Base-by-base conservation (phyloP, 2,888 invertebrate species). In the Crocallis elinguaria region DNA sequence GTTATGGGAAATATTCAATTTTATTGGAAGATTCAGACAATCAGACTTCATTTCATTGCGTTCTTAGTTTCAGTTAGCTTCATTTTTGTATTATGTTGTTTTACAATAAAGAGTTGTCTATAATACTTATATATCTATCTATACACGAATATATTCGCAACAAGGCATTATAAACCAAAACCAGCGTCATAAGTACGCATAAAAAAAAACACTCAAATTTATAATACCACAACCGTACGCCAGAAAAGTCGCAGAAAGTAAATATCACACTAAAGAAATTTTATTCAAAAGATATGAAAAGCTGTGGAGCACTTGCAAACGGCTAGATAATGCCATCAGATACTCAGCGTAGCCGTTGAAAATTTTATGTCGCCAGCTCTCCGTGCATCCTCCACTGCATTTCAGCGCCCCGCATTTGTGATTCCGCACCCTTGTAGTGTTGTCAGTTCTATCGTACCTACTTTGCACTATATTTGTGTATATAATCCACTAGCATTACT, bases 351-450 rank as follows among this genome's bases (percentile, higher is more conserved):
- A 80, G 80, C 86, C 85, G 84, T 86, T 88, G 88, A 87, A 87
- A 87, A 85, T 88, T 88, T 89, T 84, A 88, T 88, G 85, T 86
- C 88, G 80, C 84, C 75, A n/a, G n/a, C n/a, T 83, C 83, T 77
- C 82, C 75, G 78, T 82, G 84, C 86, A 84, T 81, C 77, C 81
- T 77, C 77, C 74, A 71, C 76, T 83, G 82, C 82, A 80, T 65
- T 73, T 69, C 73, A 61, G 62, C n/a, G n/a, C 65, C 65, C 69
- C 70, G 70, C 69, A 69, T 71, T 73, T 76, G 77, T 77, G 75
- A 80, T 77, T 79, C 74, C 69, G 67, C 71, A 30, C 55, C 56
- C 51, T 36, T 44, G 43, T 57, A 46, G 48, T 48, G 48, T 37
- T 43, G 27, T 43, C 37, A 42, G 27, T 21, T 14, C 37, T n/a